These are phyloP conservation scores for Bufotes viridis DNA, from an alignment of 2,797 vertebrate species.

Conservation along the genomic window DNA sequence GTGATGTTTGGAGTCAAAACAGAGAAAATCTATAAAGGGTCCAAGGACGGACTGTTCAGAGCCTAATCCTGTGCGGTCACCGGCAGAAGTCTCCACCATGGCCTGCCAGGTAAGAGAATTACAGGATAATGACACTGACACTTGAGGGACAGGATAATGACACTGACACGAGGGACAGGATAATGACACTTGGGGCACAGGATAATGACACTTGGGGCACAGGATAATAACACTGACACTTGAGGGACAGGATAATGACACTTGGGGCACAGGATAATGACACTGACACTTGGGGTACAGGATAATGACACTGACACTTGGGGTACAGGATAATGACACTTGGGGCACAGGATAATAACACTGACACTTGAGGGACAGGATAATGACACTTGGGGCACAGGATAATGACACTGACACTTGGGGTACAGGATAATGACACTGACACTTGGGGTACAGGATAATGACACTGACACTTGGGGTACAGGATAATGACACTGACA, in stretches of 20 bases:
- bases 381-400: neutral
- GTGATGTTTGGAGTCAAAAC: slow-evolving; percentile 46
- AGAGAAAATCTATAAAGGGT: slow-evolving; percentile 1
- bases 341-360: neutral
- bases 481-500: neutral
- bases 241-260: neutral
- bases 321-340: neutral
- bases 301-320: neutral
- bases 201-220: neutral
- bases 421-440: neutral
- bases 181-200: neutral
- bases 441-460: neutral
- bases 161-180: neutral
- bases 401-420: neutral
- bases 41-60: neutral
- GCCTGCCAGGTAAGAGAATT: slow-evolving; percentile 2
- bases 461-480: neutral
- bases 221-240: neutral
- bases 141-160: neutral
- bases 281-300: neutral
- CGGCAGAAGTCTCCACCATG: neutral
- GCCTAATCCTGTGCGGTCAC: neutral
- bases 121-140: neutral
- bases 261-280: neutral
- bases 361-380: neutral